phyloP scores from a whole-genome alignment of 2,888 invertebrate species.

The Agrotis clavis region DNA sequence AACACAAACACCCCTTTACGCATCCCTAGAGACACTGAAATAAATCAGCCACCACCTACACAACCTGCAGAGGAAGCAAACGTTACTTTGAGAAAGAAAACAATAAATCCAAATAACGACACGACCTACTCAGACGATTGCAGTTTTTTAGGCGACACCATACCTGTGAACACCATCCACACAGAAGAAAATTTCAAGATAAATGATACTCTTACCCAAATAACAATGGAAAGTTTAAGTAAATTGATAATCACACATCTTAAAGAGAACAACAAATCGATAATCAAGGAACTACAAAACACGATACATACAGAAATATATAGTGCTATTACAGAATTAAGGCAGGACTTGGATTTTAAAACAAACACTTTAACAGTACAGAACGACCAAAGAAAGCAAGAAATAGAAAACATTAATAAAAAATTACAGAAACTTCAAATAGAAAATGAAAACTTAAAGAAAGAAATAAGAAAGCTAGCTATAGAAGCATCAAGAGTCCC shows the following conservation, averaged over 20 bases:
- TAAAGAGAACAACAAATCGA: slow-evolving; percentile 21
- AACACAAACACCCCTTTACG: slow-evolving; percentile 23
- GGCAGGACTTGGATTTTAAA: not conserved
- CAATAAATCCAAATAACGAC: not conserved
- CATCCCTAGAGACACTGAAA: not conserved
- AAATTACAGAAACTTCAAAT: not conserved
- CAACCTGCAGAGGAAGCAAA: not conserved
- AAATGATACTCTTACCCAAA: not conserved
- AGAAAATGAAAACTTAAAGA: not conserved
- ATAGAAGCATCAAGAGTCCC: not conserved
- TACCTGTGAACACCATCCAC: not conserved
- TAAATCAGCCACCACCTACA: not conserved
- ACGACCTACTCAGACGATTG: slow-evolving; percentile 5
- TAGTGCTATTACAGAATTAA: not conserved
- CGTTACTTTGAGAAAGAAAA: slow-evolving; percentile 9
- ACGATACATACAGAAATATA: slow-evolving; percentile 28
- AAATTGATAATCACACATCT: slow-evolving; percentile 15
- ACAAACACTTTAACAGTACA: not conserved
- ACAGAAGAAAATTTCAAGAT: not conserved
- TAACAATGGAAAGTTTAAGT: slow-evolving; percentile 33
- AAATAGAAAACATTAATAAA: not conserved
- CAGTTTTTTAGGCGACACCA: slow-evolving; percentile 20
- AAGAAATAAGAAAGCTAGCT: not conserved
- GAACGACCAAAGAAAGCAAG: slow-evolving; percentile 1
- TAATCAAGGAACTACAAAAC: slow-evolving; percentile 11